A percentile compares a stretch with the other conserved stretches of the same genome.
Conservation (phyloP, 2,113 vertebrate species). For the Aspidoscelis tigris region DNA sequence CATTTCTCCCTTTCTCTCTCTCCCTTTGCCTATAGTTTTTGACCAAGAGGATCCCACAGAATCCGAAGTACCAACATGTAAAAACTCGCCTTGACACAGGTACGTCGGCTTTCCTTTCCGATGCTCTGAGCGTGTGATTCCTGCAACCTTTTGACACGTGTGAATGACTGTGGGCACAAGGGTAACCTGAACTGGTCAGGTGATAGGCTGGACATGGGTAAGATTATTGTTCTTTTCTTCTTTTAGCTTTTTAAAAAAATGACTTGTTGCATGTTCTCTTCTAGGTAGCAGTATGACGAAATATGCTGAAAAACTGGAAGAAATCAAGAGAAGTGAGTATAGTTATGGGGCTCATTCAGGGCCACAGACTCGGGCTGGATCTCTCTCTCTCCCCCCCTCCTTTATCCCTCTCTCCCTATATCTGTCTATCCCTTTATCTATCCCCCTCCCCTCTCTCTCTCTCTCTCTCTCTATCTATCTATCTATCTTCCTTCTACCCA, state of each 20-base stretch:
- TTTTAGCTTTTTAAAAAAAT: background rate
- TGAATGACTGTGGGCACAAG: background rate
- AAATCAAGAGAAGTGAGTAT: slow-evolving; percentile 92
- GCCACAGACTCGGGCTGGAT: background rate
- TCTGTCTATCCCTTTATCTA: too few species aligned
- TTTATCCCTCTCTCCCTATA: too few species aligned
- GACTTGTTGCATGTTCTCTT: slow-evolving; percentile 24
- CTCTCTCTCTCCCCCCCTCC: too few species aligned
- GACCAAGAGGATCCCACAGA: slow-evolving; percentile 86
- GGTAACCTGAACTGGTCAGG: background rate
- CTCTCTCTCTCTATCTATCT: too few species aligned
- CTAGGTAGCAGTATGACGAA: slow-evolving; percentile 91
- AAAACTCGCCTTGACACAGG: slow-evolving; percentile 92
- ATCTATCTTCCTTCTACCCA: too few species aligned
- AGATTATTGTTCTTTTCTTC: too few species aligned
- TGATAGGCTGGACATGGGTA: background rate
- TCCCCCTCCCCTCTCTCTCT: too few species aligned
- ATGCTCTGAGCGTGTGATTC: background rate
- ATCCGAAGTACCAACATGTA: slow-evolving; percentile 88
- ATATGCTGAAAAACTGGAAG: slow-evolving; percentile 90
- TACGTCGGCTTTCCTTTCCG: slow-evolving; percentile 48
- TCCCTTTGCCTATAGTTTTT: slow-evolving; percentile 77
- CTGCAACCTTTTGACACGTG: background rate
- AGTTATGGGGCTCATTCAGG: rapidly evolving
- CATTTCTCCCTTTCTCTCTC: background rate